Evolutionary conservation across 2,113 vertebrate species (phyloP), one percentile per base, ranked within the genome.

Genomic region (Cephalopholis sonnerati): DNA sequence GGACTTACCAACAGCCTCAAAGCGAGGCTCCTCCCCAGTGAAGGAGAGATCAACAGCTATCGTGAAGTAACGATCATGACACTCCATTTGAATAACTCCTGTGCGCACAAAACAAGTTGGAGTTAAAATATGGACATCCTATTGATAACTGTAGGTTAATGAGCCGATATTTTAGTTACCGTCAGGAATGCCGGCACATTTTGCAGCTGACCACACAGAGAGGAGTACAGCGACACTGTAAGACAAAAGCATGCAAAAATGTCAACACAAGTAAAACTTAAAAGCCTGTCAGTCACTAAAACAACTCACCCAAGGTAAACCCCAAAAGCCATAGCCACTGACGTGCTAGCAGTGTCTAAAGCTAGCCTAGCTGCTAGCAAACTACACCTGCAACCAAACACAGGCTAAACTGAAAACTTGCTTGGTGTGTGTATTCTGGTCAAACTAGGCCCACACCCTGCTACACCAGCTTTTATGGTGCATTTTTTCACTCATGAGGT

Each of bases 1-100:
- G 8, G 5, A 82, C 84, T 25, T 77, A 93, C 93, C 91, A 50
- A 92, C 53, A 16, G 84, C 91, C 54, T 92, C 79, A 86, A 93
- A 90, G 4, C 7, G 32, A 70, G 65, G 63, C 0, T 86, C 36
- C 4, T 22, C 7, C 29, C 79, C 88, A 73, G 74, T 46, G 15
- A 88, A 63, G 3, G 83, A 79, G 0, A 87, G 39, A 15, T 85
- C 74, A 18, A 57, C 62, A 3, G 87, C 75, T 44, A 93, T 63
- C 69, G 54, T 74, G 46, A 93, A 69, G 67, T 55, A 87, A n/a
- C 85, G 82, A 55, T 90, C 88, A 69, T 6, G 67, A 82, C 88
- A 89, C 55, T 82, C 84, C 75, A 84, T 85, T 11, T 55, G 67
- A 59, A 75, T 32, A 11, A 59, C 62, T 63, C 54, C 88, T 89